These are phyloP conservation scores for Poeciliopsis turneri DNA, from an alignment of 2,797 vertebrate species.

Conservation along the genomic window DNA sequence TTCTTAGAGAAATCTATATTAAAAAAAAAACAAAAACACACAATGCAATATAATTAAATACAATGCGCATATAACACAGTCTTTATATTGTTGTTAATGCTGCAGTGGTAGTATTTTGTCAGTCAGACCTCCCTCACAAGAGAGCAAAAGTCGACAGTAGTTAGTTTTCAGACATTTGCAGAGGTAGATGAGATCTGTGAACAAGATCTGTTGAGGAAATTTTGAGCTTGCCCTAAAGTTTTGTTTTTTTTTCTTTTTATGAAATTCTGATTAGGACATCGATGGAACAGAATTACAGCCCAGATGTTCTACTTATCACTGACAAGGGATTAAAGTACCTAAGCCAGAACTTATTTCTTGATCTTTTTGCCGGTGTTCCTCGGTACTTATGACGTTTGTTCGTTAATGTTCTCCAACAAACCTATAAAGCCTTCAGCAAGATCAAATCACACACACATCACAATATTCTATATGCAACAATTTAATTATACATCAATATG, in stretches of 20 bases:
- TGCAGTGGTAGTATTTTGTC: no score
- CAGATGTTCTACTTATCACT: background rate
- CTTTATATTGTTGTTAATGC: no score
- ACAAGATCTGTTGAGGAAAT: background rate
- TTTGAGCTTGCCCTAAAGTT: background rate
- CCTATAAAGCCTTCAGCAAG: background rate
- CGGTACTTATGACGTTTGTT: background rate
- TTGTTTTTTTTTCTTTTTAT: no score
- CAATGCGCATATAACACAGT: no score
- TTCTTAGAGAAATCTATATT: no score
- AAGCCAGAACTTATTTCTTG: background rate
- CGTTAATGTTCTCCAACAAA: background rate
- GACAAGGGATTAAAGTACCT: background rate
- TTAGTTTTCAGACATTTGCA: background rate
- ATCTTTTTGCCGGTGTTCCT: background rate
- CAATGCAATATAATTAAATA: no score
- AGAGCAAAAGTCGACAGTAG: background rate
- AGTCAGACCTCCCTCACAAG: background rate
- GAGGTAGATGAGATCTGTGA: background rate
- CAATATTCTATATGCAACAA: background rate
- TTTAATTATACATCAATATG: background rate
- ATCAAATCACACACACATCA: background rate
- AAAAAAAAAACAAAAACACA: no score
- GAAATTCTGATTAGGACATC: background rate
- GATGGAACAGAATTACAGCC: background rate